Conservation (phyloP, 2,797 vertebrate species). For the Sorex maritimensis region DNA sequence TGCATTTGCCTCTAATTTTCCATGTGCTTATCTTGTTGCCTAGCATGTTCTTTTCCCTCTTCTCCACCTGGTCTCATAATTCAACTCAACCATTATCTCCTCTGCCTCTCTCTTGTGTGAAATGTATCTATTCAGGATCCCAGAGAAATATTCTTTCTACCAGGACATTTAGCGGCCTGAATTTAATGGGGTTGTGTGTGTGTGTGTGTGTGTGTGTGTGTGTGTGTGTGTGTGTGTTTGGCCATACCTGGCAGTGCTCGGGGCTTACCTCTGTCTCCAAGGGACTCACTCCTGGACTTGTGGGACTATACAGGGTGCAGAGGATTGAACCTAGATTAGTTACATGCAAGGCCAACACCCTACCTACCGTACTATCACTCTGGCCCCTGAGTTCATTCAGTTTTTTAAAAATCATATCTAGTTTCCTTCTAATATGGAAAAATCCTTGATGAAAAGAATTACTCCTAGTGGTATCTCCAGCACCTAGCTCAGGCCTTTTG, state of each 20-base stretch:
- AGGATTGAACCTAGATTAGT: no score
- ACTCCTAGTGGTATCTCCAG: slow-evolving; percentile 1
- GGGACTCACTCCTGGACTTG: no score
- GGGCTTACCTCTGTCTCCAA: no score
- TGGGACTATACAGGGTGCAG: no score
- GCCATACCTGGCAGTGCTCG: no score
- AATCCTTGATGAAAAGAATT: neutral
- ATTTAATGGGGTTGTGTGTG: neutral
- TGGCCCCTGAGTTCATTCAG: no score
- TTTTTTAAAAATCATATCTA: neutral
- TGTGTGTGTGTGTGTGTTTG: no score
- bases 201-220: no score
- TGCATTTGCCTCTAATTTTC: neutral
- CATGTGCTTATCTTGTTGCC: neutral
- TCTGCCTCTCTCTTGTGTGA: neutral
- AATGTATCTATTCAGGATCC: slow-evolving; percentile 3
- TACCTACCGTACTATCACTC: no score
- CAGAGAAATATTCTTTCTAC: neutral
- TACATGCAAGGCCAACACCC: neutral
- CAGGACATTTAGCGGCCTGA: neutral
- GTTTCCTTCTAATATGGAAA: slow-evolving; percentile 23
- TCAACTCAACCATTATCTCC: slow-evolving; percentile 5
- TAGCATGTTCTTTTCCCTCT: neutral
- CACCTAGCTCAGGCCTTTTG: neutral
- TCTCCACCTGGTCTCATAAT: neutral